Evolutionary conservation across 2,797 vertebrate genomes (phyloP).

Genomic region (Scomberomorus guttatus): DNA sequence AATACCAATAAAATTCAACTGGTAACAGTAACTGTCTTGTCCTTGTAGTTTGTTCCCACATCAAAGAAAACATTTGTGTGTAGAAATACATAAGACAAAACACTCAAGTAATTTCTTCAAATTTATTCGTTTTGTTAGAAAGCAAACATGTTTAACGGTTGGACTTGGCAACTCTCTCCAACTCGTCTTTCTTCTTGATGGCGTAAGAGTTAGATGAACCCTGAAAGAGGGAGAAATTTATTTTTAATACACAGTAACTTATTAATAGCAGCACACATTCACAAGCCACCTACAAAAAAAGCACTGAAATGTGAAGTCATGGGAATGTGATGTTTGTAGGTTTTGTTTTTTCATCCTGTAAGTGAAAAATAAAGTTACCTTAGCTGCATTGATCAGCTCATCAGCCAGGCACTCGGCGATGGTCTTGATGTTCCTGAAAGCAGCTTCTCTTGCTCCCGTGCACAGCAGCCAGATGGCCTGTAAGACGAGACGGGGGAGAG

Average conservation of each 20-base stretch:
- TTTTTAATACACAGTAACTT: neutral
- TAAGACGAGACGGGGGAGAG: neutral
- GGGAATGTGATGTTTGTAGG: no score
- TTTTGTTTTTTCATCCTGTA: neutral
- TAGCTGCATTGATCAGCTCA: slow-evolving; percentile 96
- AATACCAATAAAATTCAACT: slow-evolving; percentile 30
- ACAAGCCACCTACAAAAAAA: neutral
- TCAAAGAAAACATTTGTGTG: neutral
- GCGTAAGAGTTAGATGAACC: slow-evolving; percentile 98
- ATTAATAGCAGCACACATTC: no score
- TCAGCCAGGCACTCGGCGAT: slow-evolving; percentile 96
- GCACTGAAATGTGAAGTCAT: neutral
- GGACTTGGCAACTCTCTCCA: slow-evolving; percentile 97
- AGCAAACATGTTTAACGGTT: slow-evolving; percentile 89
- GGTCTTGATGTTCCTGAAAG: slow-evolving; percentile 97
- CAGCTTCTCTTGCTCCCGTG: slow-evolving; percentile 95
- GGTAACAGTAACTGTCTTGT: neutral
- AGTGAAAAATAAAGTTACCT: slow-evolving; percentile 80
- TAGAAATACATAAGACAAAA: neutral
- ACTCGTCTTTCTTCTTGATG: slow-evolving; percentile 98
- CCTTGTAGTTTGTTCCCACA: neutral
- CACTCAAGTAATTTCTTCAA: no score
- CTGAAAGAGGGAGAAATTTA: slow-evolving; percentile 72
- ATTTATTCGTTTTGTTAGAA: slow-evolving; percentile 83
- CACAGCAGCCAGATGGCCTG: slow-evolving; percentile 97